These are phyloP conservation scores for Pogonognathellus flavescens DNA, from an alignment of 1,140 invertebrate species.

Conservation along the genomic window DNA sequence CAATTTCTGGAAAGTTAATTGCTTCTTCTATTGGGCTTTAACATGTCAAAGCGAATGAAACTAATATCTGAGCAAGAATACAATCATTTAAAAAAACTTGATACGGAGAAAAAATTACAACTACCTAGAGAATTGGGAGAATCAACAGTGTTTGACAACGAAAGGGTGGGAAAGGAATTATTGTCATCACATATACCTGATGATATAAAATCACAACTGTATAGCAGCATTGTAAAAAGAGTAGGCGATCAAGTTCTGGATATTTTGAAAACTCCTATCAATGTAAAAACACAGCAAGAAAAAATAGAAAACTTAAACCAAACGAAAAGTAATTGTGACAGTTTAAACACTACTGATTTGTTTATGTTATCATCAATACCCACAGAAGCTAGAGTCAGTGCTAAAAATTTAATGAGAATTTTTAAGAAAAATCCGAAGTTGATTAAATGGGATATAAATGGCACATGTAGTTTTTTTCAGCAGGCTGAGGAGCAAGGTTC, in stretches of 20 bases:
- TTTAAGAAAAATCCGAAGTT: neutral
- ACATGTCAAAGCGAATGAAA: slow-evolving; percentile 58
- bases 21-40: slow-evolving; percentile 2
- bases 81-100: neutral
- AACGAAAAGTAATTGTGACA: neutral
- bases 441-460: neutral
- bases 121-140: neutral
- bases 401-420: neutral
- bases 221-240: neutral
- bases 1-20: slow-evolving; percentile 15
- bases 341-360: neutral
- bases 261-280: neutral
- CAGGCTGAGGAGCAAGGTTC: neutral
- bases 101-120: neutral
- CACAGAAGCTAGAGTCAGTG: neutral
- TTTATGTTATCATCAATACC: neutral
- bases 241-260: neutral
- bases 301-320: neutral
- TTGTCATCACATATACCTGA: neutral
- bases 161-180: neutral
- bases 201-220: neutral
- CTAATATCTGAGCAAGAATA: slow-evolving; percentile 34
- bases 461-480: neutral
- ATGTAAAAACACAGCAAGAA: neutral
- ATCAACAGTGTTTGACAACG: neutral